Conservation (phyloP, 2,888 invertebrate genomes). For the Agapostemon virescens region DNA sequence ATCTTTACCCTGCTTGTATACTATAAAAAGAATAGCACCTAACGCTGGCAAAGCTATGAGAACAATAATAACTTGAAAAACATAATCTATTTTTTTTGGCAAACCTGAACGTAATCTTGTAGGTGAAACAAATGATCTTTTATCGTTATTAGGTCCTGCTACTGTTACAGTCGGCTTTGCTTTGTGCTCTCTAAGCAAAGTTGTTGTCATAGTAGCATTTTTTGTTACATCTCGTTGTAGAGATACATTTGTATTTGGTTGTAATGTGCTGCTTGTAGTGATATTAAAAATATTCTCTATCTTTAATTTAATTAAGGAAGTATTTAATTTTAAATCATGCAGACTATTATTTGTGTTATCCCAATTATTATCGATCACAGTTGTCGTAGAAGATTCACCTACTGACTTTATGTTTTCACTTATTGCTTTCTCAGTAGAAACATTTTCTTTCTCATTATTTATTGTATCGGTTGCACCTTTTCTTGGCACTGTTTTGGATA, state of each 20-base stretch:
- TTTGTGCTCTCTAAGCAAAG: conserved; percentile 78
- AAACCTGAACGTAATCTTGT: conserved; percentile 70
- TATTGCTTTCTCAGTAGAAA: not conserved
- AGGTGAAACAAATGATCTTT: conserved; percentile 69
- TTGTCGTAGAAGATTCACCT: conserved; percentile 26
- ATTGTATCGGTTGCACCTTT: conserved; percentile 45
- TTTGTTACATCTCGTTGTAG: not conserved
- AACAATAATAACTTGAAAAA: conserved; percentile 88
- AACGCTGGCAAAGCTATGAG: conserved; percentile 89
- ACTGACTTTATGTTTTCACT: conserved; percentile 2
- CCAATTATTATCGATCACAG: conserved; percentile 13
- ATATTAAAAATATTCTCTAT: not conserved
- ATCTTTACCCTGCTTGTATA: conserved; percentile 87
- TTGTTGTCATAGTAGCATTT: conserved; percentile 10
- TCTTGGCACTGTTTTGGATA: conserved; percentile 51
- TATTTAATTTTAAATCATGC: conserved; percentile 7
- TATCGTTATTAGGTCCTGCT: conserved; percentile 79
- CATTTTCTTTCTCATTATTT: conserved; percentile 10
- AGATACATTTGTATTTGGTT: not conserved
- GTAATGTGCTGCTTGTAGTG: conserved; percentile 13
- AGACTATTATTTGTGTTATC: not conserved
- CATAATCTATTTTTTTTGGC: conserved; percentile 82
- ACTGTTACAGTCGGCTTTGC: conserved; percentile 82
- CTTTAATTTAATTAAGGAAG: not conserved
- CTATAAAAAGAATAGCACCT: conserved; percentile 85